Evolutionary conservation across 2,113 vertebrate genomes (phyloP).

Genomic region (Phalacrocorax carbo): DNA sequence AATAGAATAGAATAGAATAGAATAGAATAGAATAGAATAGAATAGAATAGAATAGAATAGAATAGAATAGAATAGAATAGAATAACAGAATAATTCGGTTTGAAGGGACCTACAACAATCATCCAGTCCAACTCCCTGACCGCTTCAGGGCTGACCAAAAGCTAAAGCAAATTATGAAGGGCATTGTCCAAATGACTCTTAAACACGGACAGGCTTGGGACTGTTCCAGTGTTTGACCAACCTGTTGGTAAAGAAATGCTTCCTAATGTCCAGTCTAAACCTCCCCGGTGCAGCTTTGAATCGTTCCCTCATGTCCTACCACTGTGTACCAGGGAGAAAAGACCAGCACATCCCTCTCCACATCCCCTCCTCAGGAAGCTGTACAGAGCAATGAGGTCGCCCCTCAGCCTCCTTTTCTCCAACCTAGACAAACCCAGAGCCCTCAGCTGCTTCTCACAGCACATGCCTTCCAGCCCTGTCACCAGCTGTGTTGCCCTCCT

Average conservation of each 20-base stretch:
- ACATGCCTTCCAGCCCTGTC: not conserved
- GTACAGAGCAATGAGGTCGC: not conserved
- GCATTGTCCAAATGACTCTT: not conserved
- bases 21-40: not conserved
- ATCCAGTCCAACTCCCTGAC: not conserved
- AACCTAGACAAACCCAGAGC: not conserved
- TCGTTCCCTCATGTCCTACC: rapidly evolving
- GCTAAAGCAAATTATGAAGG: not conserved
- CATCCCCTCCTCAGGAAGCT: not conserved
- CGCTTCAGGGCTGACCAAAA: not conserved
- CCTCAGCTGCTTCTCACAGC: not conserved
- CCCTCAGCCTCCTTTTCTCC: not conserved
- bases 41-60: not conserved
- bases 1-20: not conserved
- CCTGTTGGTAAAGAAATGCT: rapidly evolving
- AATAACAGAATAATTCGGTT: not conserved
- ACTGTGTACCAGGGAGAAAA: not conserved
- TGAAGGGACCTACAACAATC: not conserved
- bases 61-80: not conserved
- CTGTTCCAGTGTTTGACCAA: not conserved
- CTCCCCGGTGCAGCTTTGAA: not conserved
- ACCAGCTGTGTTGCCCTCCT: not conserved
- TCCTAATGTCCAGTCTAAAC: not conserved
- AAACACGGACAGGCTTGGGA: not conserved
- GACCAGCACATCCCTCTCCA: not conserved